Evolutionary conservation across 1,140 invertebrate species (phyloP).

Genomic region (Tribolium castaneum): DNA sequence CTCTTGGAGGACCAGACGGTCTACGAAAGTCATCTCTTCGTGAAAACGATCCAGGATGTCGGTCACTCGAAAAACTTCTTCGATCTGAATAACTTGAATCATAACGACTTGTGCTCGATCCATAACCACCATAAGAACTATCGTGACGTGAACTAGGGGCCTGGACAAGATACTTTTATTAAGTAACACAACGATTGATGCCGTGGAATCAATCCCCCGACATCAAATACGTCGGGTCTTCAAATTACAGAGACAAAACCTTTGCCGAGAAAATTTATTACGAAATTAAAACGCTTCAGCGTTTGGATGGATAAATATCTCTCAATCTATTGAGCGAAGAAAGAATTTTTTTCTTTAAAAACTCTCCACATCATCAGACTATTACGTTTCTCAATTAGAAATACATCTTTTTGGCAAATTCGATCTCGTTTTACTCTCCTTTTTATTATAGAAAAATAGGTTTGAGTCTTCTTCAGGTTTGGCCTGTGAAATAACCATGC

Average conservation of each 20-base stretch:
- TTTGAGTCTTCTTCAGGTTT: not conserved
- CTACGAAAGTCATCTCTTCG: constrained; percentile 61
- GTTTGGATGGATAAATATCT: not conserved
- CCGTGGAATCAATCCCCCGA: constrained; percentile 23
- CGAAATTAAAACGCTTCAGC: constrained; percentile 12
- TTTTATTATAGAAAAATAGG: not conserved
- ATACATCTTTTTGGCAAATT: constrained; percentile 5
- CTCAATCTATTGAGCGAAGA: constrained; percentile 27
- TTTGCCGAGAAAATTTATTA: constrained; percentile 7
- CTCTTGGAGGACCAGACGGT: constrained; percentile 56
- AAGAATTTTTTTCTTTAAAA: not conserved
- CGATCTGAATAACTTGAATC: constrained; percentile 56
- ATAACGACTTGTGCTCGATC: constrained; percentile 52
- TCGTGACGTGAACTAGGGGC: constrained; percentile 61
- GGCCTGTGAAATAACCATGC: constrained; percentile 46
- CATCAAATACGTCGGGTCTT: constrained; percentile 29
- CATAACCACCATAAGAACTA: constrained; percentile 55
- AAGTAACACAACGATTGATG: constrained; percentile 27
- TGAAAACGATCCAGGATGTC: constrained; percentile 48
- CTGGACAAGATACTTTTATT: constrained; percentile 50
- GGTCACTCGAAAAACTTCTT: constrained; percentile 60
- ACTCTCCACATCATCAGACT: constrained; percentile 30
- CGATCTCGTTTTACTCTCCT: constrained; percentile 1
- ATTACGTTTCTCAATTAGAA: constrained; percentile 14
- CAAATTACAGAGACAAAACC: not conserved